Evolutionary conservation across 2,113 vertebrate genomes (phyloP).

Genomic region (Anhinga rufa): DNA sequence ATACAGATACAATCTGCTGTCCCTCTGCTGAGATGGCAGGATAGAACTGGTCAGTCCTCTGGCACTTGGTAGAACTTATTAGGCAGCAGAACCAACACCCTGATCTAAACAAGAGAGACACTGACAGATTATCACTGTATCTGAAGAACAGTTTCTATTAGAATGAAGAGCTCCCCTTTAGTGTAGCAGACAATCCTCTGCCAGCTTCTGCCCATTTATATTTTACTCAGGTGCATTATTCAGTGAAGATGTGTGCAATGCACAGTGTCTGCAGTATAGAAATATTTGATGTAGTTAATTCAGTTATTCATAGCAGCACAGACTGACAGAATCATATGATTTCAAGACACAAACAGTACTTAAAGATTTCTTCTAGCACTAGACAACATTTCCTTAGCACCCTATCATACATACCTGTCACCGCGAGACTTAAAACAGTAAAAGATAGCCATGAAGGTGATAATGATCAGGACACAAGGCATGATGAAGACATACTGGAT

Average conservation of each 20-base stretch:
- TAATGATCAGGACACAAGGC: background rate
- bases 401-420: slow-evolving; percentile 50
- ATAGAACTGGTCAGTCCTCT: background rate
- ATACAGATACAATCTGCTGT: background rate
- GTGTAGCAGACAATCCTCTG: background rate
- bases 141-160: background rate
- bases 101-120: background rate
- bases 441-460: background rate
- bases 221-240: background rate
- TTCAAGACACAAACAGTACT: background rate
- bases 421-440: background rate
- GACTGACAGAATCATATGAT: background rate
- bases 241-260: background rate
- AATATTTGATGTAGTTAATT: background rate
- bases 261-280: background rate
- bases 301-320: background rate
- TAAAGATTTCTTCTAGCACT: background rate
- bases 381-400: background rate
- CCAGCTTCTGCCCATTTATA: background rate
- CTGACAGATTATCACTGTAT: background rate
- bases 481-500: rapidly evolving
- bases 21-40: background rate
- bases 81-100: background rate
- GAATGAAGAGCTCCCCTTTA: background rate
- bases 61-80: background rate